These are phyloP conservation scores for Lysandra coridon DNA, from an alignment of 2,888 invertebrate species.

Conservation along the genomic window DNA sequence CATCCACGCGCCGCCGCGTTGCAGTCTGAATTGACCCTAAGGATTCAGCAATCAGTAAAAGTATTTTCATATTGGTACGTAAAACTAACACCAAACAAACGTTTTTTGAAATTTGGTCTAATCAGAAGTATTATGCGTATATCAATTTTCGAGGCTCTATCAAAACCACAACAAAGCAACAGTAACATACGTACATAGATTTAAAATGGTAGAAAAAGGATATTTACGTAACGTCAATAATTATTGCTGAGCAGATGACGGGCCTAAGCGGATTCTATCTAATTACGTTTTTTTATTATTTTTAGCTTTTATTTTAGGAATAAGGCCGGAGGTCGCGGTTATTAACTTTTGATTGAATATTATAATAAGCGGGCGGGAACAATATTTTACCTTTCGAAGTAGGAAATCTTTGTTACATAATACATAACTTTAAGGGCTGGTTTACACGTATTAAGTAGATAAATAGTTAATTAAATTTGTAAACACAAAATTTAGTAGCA, in stretches of 20 bases:
- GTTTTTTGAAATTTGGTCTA: too few relatives aligned
- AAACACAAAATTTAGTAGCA: too few relatives aligned
- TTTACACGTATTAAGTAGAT: too few relatives aligned
- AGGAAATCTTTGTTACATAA: neutral
- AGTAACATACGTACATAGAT: too few relatives aligned
- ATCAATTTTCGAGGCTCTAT: too few relatives aligned
- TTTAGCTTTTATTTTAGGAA: slow-evolving; percentile 1
- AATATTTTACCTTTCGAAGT: neutral
- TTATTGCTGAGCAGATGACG: slow-evolving; percentile 5
- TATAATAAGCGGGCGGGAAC: neutral
- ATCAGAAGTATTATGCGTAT: neutral
- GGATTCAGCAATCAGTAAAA: too few relatives aligned
- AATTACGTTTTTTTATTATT: neutral
- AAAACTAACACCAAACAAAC: too few relatives aligned
- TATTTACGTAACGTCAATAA: neutral
- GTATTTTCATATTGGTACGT: too few relatives aligned
- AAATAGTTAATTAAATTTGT: too few relatives aligned
- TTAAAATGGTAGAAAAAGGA: neutral
- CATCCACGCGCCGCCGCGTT: too few relatives aligned
- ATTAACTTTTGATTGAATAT: neutral
- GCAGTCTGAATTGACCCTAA: too few relatives aligned
- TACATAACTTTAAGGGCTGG: too few relatives aligned
- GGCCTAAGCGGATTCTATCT: neutral
- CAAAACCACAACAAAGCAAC: neutral
- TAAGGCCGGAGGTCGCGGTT: neutral